Percentiles rank a stretch among this genome's conserved stretches.
These are phyloP conservation scores for Aphaenogaster rudis DNA, from an alignment of 1,140 invertebrate genomes.

Conservation along the genomic window DNA sequence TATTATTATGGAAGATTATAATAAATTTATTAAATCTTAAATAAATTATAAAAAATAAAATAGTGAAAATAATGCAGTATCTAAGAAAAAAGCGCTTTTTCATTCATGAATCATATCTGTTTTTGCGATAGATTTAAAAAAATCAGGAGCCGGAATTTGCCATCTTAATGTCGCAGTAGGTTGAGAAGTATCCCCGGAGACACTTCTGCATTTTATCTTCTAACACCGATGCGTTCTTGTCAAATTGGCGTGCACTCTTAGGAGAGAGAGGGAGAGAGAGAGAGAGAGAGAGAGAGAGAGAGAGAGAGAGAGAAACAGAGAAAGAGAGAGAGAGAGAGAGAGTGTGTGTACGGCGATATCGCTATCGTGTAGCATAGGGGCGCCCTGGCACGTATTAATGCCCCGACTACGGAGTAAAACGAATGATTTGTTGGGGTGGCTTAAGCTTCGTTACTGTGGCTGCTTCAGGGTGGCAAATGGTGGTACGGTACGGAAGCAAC, in stretches of 20 bases:
- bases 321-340: neutral
- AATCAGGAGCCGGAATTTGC: neutral
- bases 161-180: neutral
- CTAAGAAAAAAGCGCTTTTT: constrained; percentile 14
- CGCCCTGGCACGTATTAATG: constrained; percentile 72
- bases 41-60: neutral
- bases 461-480: constrained; percentile 70
- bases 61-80: constrained; percentile 44
- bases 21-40: neutral
- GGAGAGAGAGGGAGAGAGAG: neutral
- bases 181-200: neutral
- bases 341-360: constrained; percentile 8
- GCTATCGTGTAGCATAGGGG: constrained; percentile 55
- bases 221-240: neutral
- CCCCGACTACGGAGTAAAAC: constrained; percentile 71
- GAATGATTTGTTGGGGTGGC: constrained; percentile 78
- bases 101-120: neutral
- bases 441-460: constrained; percentile 77
- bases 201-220: constrained; percentile 12
- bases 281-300: neutral
- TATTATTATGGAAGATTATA: neutral
- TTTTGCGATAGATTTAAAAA: neutral
- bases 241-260: constrained; percentile 45
- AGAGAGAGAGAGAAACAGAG: neutral
- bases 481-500: constrained; percentile 51